Evolutionary conservation across 2,888 invertebrate genomes (phyloP).

Genomic region (Pristionchus exspectatus): DNA sequence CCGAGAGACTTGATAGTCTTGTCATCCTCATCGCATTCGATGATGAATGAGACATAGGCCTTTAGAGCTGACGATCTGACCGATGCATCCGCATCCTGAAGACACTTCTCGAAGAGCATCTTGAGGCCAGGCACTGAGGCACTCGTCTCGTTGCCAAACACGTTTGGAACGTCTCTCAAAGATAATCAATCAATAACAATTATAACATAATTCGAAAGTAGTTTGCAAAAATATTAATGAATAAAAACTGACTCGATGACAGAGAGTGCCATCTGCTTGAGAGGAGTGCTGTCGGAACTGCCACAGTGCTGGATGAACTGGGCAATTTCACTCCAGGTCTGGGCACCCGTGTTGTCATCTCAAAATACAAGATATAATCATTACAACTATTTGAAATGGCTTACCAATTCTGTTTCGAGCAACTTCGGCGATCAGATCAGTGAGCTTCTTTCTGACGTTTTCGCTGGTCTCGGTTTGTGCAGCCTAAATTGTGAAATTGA

Average conservation of each 20-base stretch:
- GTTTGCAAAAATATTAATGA: not conserved
- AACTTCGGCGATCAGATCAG: constrained; percentile 63
- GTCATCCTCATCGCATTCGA: constrained; percentile 94
- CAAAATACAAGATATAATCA: not conserved
- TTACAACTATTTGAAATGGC: constrained; percentile 2
- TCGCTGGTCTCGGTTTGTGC: constrained; percentile 88
- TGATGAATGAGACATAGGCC: constrained; percentile 86
- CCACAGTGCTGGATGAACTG: constrained; percentile 94
- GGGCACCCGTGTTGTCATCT: constrained; percentile 73
- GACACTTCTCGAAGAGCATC: constrained; percentile 79
- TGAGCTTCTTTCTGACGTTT: constrained; percentile 82
- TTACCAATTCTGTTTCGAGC: constrained; percentile 84
- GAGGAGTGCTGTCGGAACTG: constrained; percentile 87
- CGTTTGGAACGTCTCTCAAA: constrained; percentile 91
- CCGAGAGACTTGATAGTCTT: constrained; percentile 91
- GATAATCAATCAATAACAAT: not conserved
- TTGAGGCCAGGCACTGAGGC: constrained; percentile 94
- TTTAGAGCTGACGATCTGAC: constrained; percentile 82
- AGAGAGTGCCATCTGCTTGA: constrained; percentile 93
- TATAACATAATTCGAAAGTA: not conserved
- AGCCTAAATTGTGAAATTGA: constrained; percentile 80
- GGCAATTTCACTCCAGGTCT: constrained; percentile 87
- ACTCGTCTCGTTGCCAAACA: constrained; percentile 95
- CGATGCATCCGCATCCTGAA: constrained; percentile 65
- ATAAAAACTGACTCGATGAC: constrained; percentile 89